These are phyloP conservation scores for Dryoscopus gambensis DNA, from an alignment of 2,113 vertebrate species.

Conservation along the genomic window DNA sequence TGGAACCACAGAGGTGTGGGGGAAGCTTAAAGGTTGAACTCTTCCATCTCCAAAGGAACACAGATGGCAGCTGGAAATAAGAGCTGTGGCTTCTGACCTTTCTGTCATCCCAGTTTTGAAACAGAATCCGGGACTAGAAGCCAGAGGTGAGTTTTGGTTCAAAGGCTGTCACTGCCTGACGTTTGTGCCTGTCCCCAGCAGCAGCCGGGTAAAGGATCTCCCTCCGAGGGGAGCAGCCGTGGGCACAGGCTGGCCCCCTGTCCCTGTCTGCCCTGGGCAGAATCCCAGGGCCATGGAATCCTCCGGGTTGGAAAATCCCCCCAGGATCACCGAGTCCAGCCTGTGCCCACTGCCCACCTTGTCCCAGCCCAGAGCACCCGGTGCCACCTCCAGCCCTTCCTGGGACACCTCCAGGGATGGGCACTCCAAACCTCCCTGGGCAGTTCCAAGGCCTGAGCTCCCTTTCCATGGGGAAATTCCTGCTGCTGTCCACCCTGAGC, in stretches of 20 bases:
- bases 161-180: accelerated
- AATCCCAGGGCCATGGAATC: accelerated
- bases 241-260: neutral
- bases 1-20: neutral
- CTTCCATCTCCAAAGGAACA: neutral
- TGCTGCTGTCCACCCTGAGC: too few species aligned
- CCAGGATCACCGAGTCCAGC: accelerated
- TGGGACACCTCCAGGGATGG: neutral
- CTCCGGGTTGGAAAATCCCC: accelerated
- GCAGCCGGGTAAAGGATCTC: neutral
- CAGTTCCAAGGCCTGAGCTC: too few species aligned
- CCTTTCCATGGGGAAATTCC: too few species aligned
- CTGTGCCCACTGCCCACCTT: accelerated
- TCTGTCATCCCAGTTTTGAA: neutral
- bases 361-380: neutral
- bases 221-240: neutral
- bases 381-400: neutral
- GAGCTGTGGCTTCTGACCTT: neutral
- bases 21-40: neutral
- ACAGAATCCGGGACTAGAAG: neutral
- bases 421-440: neutral
- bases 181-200: neutral
- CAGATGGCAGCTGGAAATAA: neutral
- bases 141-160: neutral
- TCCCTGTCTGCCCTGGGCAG: neutral